Conservation (phyloP, 2,888 invertebrate genomes). For the Deilephila porcellus region DNA sequence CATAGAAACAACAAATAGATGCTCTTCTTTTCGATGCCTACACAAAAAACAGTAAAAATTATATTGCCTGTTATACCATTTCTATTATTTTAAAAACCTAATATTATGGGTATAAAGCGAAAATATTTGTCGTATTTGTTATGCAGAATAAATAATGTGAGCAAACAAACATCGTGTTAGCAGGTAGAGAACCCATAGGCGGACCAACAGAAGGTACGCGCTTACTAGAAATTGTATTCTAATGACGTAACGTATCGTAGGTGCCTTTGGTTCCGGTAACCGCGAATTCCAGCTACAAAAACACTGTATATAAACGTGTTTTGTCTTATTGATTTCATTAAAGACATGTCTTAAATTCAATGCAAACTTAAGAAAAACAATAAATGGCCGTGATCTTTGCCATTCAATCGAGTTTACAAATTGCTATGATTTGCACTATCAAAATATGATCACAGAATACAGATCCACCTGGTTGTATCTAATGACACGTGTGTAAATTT, state of each 20-base stretch:
- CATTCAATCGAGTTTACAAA: conserved; percentile 22
- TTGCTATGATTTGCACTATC: conserved; percentile 6
- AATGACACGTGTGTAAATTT: not conserved
- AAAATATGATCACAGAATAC: conserved; percentile 7
- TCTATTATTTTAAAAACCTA: not conserved
- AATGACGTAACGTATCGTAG: conserved; percentile 26
- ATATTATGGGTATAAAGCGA: not conserved
- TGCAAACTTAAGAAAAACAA: not conserved
- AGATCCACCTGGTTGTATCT: not conserved
- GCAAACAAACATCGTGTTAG: conserved; percentile 31
- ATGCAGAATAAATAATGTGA: not conserved
- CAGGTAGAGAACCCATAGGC: conserved; percentile 35
- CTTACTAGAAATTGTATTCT: conserved; percentile 22
- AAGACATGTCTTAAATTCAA: not conserved
- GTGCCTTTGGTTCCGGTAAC: conserved; percentile 21
- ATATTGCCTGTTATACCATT: too few species aligned
- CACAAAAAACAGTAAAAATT: not conserved
- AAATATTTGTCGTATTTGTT: not conserved
- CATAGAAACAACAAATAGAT: not conserved
- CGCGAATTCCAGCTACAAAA: conserved; percentile 12
- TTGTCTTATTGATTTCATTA: not conserved
- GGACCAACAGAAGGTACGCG: conserved; percentile 13
- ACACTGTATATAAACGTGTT: conserved; percentile 4
- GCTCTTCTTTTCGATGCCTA: not conserved
- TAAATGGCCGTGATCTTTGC: conserved; percentile 20